A percentile compares a stretch with the other conserved stretches of the same genome.
phyloP scores from a whole-genome alignment of 2,113 vertebrate species.

The Percopsis transmontana region DNA sequence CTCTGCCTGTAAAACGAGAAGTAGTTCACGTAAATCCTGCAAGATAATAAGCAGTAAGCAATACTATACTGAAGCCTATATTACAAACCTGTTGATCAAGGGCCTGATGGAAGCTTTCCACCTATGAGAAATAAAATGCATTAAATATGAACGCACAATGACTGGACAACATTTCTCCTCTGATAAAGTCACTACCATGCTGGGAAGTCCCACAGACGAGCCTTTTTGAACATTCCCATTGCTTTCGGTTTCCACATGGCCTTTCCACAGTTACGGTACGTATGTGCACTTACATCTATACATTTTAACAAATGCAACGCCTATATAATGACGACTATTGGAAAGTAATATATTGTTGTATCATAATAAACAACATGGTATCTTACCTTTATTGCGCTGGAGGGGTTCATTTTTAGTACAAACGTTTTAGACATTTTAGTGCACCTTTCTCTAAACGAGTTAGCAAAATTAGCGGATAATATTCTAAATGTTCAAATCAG shows the following conservation, averaged over 20 bases:
- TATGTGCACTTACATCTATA: background rate
- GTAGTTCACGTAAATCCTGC: no score
- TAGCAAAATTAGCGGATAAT: background rate
- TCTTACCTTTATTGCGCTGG: conserved; percentile 59
- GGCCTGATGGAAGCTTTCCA: conserved; percentile 79
- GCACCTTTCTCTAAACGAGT: background rate
- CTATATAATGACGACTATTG: background rate
- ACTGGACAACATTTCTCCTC: background rate
- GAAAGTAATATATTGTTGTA: background rate
- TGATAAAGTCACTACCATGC: background rate
- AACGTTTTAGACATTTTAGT: conserved; percentile 58
- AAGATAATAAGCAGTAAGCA: no score
- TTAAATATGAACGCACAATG: conserved; percentile 20
- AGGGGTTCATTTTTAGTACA: conserved; percentile 56
- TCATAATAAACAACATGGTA: background rate
- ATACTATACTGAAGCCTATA: background rate
- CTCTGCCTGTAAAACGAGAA: conserved; percentile 73
- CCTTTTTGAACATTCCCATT: no score
- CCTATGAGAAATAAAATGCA: conserved; percentile 61
- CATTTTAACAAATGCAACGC: background rate
- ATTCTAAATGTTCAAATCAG: background rate
- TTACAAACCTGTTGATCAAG: conserved; percentile 80
- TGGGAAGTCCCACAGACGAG: background rate
- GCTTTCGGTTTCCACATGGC: background rate
- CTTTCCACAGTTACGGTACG: no score